Percentiles rank a stretch among this genome's conserved stretches.
Conservation (phyloP, 2,113 vertebrate species). For the Glaucidium brasilianum region DNA sequence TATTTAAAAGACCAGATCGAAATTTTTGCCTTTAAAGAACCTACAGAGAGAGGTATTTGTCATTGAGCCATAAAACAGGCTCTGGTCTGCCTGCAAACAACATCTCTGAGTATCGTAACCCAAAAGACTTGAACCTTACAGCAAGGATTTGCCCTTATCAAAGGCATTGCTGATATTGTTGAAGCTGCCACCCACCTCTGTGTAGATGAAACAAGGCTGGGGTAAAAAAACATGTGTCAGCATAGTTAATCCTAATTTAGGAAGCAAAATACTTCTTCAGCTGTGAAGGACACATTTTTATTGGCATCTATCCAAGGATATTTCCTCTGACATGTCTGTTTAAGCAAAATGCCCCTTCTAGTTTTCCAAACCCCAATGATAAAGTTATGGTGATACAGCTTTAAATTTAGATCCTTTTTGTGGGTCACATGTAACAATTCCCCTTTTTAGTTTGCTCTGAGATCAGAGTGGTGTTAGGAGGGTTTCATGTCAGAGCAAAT, state of each 20-base stretch:
- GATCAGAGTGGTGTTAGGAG: neutral
- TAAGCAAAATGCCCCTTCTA: neutral
- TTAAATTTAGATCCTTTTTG: neutral
- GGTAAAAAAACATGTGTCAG: fast-evolving
- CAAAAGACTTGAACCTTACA: neutral
- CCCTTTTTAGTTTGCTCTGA: neutral
- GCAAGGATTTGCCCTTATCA: neutral
- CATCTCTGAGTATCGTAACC: neutral
- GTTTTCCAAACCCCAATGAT: neutral
- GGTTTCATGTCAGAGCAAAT: neutral
- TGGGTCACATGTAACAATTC: neutral
- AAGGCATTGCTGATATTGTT: neutral
- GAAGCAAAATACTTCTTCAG: neutral
- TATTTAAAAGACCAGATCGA: neutral
- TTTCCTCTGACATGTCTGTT: neutral
- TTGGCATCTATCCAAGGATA: neutral
- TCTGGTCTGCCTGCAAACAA: neutral
- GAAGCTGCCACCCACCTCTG: fast-evolving
- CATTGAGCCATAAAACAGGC: neutral
- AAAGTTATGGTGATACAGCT: neutral
- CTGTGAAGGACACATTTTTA: neutral
- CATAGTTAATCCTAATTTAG: neutral
- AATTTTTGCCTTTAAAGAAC: neutral
- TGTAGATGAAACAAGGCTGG: neutral
- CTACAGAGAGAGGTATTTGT: neutral